Evolutionary conservation across 2,888 invertebrate genomes (phyloP).

Genomic region (Parapristionchus giblindavisi): DNA sequence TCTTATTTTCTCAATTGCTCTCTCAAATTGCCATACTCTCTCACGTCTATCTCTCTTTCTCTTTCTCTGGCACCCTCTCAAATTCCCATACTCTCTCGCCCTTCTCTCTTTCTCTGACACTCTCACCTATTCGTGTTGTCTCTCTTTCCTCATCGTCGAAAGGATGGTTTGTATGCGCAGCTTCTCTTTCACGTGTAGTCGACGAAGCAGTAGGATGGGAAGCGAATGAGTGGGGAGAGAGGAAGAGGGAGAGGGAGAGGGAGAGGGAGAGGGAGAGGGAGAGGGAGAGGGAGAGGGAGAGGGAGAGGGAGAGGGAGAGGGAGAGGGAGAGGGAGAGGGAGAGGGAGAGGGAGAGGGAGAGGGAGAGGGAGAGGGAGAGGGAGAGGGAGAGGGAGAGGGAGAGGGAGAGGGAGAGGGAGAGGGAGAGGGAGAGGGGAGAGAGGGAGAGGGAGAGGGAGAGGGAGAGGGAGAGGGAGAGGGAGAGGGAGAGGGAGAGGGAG

Average conservation of each 20-base stretch:
- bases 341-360: neutral
- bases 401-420: too few relatives aligned
- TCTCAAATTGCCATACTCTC: neutral
- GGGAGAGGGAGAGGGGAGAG: neutral
- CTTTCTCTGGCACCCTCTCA: neutral
- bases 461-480: neutral
- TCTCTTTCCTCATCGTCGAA: too few relatives aligned
- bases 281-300: neutral
- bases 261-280: neutral
- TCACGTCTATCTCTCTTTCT: neutral
- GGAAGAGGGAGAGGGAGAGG: neutral
- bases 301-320: neutral
- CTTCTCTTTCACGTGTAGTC: neutral
- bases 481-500: neutral
- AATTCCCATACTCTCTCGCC: neutral
- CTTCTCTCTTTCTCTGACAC: neutral
- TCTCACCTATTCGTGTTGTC: too few relatives aligned
- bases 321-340: neutral
- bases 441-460: neutral
- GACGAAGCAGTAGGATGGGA: neutral
- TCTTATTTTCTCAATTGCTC: neutral
- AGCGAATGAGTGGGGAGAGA: neutral
- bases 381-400: neutral
- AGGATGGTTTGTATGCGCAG: too few relatives aligned
- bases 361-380: neutral